Evolutionary conservation across 2,888 invertebrate genomes (phyloP), one percentile per base, ranked within the genome.

Genomic region (Nomada ruficornis): DNA sequence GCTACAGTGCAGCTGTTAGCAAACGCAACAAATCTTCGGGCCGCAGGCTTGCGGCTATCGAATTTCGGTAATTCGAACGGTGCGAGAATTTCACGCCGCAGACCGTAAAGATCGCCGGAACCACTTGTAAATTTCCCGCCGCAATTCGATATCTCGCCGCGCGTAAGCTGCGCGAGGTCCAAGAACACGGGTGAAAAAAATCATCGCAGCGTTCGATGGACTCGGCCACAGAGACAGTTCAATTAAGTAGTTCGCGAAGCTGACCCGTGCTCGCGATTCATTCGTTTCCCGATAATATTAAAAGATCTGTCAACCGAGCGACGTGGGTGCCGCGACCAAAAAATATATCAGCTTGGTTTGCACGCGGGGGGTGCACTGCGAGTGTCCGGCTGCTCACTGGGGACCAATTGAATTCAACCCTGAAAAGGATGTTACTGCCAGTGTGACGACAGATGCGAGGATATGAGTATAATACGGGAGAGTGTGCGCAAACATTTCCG

Each of bases 401-500:
- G 54, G 82, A 86, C 82, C 90, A 89, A 90, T 89, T 89, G 89
- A 89, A 90, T 90, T 89, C 85, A 83, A 85, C 80, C 73, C 67
- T 82, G 67, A 81, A 79, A 82, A 84, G 84, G 81, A 83, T 81
- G 83, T 82, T 75, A 78, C 81, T 83, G 85, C 85, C 82, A 81
- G 77, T 84, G 80, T 77, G 83, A 89, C 85, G 86, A 86, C 86
- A 86, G 87, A 85, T 89, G 87, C 79, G 71, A 77, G 78, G 64
- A 57, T 79, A 20, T 71, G 57, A 59, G n/a, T 65, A 26, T 59
- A 71, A 62, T 47, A 20, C 42, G 36, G n/a, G 42, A 11, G 29
- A 47, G 29, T 50, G 36, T 11, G 4, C 15, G 15, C 36, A 20
- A 18, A 36, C 13, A 5, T 9, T 57, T 65, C 20, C 55, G 44